These are phyloP conservation scores for Helogale parvula DNA, from an alignment of 2,113 vertebrate species.

Conservation along the genomic window DNA sequence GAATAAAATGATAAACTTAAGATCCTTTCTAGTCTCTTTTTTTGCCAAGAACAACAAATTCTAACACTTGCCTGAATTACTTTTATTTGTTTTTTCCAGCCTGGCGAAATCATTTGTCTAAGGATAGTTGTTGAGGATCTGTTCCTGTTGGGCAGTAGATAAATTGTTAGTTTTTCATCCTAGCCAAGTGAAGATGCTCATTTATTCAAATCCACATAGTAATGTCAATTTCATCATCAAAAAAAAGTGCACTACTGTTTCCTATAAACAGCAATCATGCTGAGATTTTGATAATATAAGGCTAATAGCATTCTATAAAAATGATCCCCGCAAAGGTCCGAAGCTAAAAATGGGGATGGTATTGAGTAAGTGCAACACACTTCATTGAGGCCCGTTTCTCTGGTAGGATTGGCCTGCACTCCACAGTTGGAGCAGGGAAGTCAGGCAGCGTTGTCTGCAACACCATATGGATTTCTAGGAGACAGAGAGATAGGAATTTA, in stretches of 20 bases:
- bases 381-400: neutral
- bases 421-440: neutral
- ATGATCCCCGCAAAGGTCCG: neutral
- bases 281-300: neutral
- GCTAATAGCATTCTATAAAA: neutral
- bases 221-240: neutral
- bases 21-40: neutral
- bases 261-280: neutral
- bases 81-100: neutral
- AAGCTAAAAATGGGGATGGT: neutral
- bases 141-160: neutral
- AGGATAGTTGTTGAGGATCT: neutral
- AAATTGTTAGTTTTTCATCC: constrained; percentile 25
- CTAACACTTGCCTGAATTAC: neutral
- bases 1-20: neutral
- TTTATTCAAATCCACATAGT: neutral
- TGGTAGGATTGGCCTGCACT: neutral
- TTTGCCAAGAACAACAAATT: neutral
- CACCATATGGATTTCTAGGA: neutral
- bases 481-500: neutral
- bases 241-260: neutral
- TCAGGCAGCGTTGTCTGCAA: neutral
- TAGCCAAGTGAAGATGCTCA: neutral
- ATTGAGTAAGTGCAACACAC: neutral
- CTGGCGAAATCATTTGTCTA: neutral